phyloP scores from a whole-genome alignment of 2,113 vertebrate genomes.

The Lampris megalopsis region DNA sequence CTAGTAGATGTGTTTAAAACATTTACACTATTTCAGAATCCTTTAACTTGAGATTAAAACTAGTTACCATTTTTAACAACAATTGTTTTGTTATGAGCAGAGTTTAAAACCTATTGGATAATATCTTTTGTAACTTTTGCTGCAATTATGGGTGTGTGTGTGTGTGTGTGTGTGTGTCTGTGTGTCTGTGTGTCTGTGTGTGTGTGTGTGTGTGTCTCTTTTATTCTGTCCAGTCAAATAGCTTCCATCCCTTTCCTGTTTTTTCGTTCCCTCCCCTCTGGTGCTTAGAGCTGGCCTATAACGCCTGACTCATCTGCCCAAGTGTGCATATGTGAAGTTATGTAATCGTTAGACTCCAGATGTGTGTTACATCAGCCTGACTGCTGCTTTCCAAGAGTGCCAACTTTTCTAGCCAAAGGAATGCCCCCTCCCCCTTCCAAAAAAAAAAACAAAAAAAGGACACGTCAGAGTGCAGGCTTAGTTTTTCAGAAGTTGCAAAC shows the following conservation, averaged over 20 bases:
- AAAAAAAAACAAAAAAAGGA: neutral
- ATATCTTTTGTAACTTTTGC: too few relatives aligned
- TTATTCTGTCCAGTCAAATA: constrained; percentile 6
- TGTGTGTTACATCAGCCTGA: constrained; percentile 61
- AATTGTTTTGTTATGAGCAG: too few relatives aligned
- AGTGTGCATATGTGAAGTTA: constrained; percentile 29
- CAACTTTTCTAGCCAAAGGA: too few relatives aligned
- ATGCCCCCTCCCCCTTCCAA: too few relatives aligned
- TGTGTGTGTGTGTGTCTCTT: neutral
- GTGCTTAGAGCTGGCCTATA: constrained; percentile 10
- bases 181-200: neutral
- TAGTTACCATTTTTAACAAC: too few relatives aligned
- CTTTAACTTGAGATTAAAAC: too few relatives aligned
- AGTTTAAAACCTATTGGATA: too few relatives aligned
- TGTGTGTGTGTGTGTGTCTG: neutral
- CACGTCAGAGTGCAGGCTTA: neutral
- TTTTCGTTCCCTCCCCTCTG: neutral
- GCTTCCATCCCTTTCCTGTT: constrained; percentile 6
- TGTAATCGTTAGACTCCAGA: constrained; percentile 32
- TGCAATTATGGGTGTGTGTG: too few relatives aligned
- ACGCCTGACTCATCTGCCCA: neutral
- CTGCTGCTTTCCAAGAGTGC: constrained; percentile 39
- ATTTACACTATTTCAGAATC: too few relatives aligned
- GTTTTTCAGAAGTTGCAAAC: neutral
- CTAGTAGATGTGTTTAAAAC: too few relatives aligned